Evolutionary conservation across 2,113 vertebrate genomes (phyloP).

Genomic region (Equus quagga): DNA sequence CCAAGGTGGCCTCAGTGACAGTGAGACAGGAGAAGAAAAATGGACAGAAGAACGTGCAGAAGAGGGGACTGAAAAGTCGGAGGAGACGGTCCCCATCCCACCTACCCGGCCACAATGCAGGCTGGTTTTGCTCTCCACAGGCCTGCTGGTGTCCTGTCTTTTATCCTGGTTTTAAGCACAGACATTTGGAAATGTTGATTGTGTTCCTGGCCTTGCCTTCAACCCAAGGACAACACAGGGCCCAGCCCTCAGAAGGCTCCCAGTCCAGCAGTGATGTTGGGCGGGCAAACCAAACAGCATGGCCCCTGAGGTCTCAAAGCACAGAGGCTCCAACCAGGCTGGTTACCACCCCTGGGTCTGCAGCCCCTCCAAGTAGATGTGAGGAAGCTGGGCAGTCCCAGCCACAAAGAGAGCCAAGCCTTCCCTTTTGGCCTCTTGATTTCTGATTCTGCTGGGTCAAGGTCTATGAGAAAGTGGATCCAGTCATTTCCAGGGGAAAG

Average conservation of each 20-base stretch:
- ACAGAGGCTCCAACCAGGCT: background rate
- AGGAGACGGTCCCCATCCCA: accelerated
- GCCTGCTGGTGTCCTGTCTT: background rate
- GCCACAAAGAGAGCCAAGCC: background rate
- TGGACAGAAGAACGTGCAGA: accelerated
- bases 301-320: no score
- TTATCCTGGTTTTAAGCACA: background rate
- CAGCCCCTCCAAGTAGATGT: background rate
- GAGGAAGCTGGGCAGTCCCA: background rate
- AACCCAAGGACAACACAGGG: background rate
- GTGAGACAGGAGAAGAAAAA: background rate
- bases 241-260: background rate
- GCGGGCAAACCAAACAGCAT: background rate
- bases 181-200: background rate
- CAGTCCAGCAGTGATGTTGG: background rate
- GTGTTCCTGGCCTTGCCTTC: background rate
- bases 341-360: background rate
- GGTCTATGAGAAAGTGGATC: background rate
- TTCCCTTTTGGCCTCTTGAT: background rate
- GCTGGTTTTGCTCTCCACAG: background rate
- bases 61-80: no score
- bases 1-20: no score
- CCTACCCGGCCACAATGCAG: accelerated
- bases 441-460: background rate
- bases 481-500: background rate